Conservation (phyloP, 2,113 vertebrate species). For the Siphamia tubifer region DNA sequence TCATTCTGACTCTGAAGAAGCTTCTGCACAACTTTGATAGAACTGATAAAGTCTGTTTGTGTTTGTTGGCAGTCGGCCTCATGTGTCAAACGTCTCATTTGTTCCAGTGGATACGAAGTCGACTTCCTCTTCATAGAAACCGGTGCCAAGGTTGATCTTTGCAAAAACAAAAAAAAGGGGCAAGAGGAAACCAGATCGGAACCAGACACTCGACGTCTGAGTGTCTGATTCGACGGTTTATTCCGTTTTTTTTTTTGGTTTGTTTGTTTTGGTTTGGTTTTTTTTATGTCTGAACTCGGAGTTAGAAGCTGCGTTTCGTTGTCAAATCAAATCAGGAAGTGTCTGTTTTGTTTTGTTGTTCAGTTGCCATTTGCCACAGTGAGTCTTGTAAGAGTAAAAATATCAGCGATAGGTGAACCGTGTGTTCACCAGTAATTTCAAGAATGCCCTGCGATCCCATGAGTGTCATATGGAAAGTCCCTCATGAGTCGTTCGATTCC, state of each 20-base stretch:
- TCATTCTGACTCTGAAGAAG: not conserved
- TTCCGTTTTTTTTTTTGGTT: too few species aligned
- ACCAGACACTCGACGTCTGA: too few species aligned
- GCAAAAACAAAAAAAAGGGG: too few species aligned
- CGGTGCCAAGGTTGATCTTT: not conserved
- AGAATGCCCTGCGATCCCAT: slow-evolving; percentile 31
- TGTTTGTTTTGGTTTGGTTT: too few species aligned
- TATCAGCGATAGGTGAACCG: not conserved
- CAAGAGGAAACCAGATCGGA: too few species aligned
- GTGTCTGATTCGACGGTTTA: too few species aligned
- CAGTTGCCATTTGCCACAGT: not conserved
- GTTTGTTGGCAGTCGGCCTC: too few species aligned
- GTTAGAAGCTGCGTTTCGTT: too few species aligned
- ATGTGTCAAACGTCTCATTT: not conserved
- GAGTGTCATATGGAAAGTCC: slow-evolving; percentile 61
- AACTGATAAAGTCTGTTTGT: not conserved
- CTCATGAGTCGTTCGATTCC: slow-evolving; percentile 35
- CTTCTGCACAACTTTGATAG: not conserved
- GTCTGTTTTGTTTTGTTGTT: not conserved
- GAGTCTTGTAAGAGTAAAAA: not conserved
- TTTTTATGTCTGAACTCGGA: too few species aligned
- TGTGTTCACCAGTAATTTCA: slow-evolving; percentile 1
- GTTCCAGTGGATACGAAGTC: not conserved
- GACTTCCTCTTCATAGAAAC: not conserved
- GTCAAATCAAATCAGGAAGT: slow-evolving; percentile 9